phyloP scores from a whole-genome alignment of 2,888 invertebrate genomes.

The Eupithecia subumbrata region DNA sequence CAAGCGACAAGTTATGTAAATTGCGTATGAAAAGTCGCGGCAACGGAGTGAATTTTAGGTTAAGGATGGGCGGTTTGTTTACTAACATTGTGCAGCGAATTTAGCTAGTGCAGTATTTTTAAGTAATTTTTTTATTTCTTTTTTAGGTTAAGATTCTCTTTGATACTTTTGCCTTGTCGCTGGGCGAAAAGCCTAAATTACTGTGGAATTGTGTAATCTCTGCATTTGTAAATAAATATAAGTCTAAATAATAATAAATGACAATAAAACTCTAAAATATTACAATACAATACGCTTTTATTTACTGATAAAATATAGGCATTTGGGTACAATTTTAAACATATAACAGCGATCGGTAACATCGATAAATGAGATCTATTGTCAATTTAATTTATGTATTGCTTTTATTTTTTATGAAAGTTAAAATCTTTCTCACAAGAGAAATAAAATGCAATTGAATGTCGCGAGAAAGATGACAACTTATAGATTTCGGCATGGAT shows the following conservation, averaged over 20 bases:
- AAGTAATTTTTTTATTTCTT: neutral
- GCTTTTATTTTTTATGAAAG: slow-evolving; percentile 37
- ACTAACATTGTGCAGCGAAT: too few relatives aligned
- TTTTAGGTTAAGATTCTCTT: neutral
- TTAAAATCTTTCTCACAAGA: slow-evolving; percentile 45
- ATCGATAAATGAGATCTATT: slow-evolving; percentile 47
- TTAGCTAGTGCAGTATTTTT: too few relatives aligned
- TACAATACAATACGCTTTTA: slow-evolving; percentile 44
- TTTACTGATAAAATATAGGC: slow-evolving; percentile 47
- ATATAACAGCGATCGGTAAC: slow-evolving; percentile 44
- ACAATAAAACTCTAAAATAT: slow-evolving; percentile 37
- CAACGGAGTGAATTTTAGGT: too few relatives aligned
- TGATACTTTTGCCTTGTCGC: slow-evolving; percentile 8
- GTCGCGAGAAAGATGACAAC: slow-evolving; percentile 44
- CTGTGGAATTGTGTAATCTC: slow-evolving; percentile 17
- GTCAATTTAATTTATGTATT: slow-evolving; percentile 38
- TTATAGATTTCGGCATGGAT: slow-evolving; percentile 9
- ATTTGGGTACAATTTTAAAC: slow-evolving; percentile 44
- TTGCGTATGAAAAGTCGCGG: too few relatives aligned
- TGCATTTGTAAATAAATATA: slow-evolving; percentile 39
- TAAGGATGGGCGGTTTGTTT: too few relatives aligned
- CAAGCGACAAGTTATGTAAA: too few relatives aligned
- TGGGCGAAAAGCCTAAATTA: neutral
- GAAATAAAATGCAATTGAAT: slow-evolving; percentile 5
- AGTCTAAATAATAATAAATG: slow-evolving; percentile 35